These are phyloP conservation scores for Alviniconcha marisindica DNA, from an alignment of 1,140 invertebrate species.

Conservation along the genomic window DNA sequence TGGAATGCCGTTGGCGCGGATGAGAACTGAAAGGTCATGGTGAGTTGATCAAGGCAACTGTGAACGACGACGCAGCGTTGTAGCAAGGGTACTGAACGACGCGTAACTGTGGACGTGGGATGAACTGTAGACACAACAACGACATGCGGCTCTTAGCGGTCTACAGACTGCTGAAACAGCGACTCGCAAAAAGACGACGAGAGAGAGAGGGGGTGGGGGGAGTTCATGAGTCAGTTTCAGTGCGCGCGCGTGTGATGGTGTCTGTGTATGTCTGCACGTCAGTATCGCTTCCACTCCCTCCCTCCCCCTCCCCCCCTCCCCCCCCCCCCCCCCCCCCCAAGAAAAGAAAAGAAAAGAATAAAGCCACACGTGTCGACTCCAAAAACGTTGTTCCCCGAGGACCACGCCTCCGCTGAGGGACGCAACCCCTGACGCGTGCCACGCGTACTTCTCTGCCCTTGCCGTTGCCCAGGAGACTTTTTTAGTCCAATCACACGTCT, in stretches of 20 bases:
- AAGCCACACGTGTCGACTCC: neutral
- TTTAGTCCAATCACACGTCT: slow-evolving; percentile 25
- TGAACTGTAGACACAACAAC: too few relatives aligned
- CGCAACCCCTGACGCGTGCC: neutral
- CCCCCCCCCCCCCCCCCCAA: neutral
- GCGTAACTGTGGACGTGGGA: too few relatives aligned
- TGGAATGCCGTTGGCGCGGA: too few relatives aligned
- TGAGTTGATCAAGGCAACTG: too few relatives aligned
- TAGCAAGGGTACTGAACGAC: too few relatives aligned
- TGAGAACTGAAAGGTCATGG: too few relatives aligned
- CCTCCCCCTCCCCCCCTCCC: neutral
- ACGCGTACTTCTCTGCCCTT: neutral
- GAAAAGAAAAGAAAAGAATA: neutral
- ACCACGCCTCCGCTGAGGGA: neutral
- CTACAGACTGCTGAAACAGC: too few relatives aligned
- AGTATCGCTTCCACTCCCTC: too few relatives aligned
- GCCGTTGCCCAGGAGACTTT: slow-evolving; percentile 20
- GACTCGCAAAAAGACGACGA: neutral
- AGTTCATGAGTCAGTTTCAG: slow-evolving; percentile 28
- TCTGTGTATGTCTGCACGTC: neutral
- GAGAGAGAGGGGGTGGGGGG: neutral
- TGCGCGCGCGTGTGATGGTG: slow-evolving; percentile 27
- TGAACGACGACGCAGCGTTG: too few relatives aligned
- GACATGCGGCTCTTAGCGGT: too few relatives aligned
- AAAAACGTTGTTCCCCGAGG: neutral